Evolutionary conservation across 2,888 invertebrate species (phyloP).

Genomic region (Dolichomitus sp.): DNA sequence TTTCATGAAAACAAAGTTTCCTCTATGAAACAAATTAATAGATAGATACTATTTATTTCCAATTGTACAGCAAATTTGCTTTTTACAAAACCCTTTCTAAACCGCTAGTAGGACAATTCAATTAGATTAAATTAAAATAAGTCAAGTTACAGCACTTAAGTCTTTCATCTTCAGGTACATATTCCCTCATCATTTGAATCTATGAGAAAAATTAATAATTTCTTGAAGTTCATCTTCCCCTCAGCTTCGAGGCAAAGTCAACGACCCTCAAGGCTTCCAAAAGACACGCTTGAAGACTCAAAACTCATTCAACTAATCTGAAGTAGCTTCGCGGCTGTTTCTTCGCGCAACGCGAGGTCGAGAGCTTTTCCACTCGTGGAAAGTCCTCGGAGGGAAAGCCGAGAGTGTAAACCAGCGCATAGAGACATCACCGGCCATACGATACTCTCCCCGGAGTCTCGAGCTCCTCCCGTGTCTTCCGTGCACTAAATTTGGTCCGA

Average conservation of each 20-base stretch:
- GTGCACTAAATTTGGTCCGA: slow-evolving; percentile 85
- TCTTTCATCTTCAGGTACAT: too few species aligned
- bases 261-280: neutral
- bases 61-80: too few species aligned
- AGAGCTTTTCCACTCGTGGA: neutral
- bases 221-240: neutral
- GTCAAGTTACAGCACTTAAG: too few species aligned
- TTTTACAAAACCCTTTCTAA: too few species aligned
- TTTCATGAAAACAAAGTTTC: too few species aligned
- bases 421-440: slow-evolving; percentile 77
- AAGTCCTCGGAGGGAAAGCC: neutral
- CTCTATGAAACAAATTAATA: too few species aligned
- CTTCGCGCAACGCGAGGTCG: neutral
- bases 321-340: slow-evolving; percentile 63
- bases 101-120: too few species aligned
- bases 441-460: slow-evolving; percentile 78
- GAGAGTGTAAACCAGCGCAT: neutral
- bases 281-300: neutral
- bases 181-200: too few species aligned
- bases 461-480: slow-evolving; percentile 35
- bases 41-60: too few species aligned
- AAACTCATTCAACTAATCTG: slow-evolving; percentile 65
- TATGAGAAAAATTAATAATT: too few species aligned
- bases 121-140: too few species aligned
- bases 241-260: neutral